Conservation (phyloP, 2,113 vertebrate species). For the Erythrolamprus reginae region DNA sequence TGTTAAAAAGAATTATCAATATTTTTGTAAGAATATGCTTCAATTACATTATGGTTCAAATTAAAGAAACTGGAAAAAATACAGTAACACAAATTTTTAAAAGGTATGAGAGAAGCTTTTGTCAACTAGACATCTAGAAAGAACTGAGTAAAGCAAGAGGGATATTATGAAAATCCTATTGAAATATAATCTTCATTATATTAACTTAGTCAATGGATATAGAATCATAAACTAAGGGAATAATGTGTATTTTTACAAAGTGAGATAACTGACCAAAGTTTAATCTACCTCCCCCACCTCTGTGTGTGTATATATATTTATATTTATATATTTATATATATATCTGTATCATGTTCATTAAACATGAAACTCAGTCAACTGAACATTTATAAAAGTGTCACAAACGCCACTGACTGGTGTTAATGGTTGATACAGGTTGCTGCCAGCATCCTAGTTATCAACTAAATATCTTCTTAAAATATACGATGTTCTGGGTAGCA, state of each 20-base stretch:
- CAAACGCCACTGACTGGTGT: no score
- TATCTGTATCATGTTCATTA: no score
- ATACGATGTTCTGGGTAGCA: no score
- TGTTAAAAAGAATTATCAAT: slow-evolving; percentile 47
- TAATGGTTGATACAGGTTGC: no score
- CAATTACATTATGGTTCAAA: slow-evolving; percentile 15
- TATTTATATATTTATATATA: no score
- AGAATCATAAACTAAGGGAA: slow-evolving; percentile 9
- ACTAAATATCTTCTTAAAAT: no score
- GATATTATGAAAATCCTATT: slow-evolving; percentile 23
- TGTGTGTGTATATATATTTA: no score
- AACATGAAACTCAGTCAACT: no score
- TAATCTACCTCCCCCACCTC: no score
- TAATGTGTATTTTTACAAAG: neutral
- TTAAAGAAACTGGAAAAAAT: neutral
- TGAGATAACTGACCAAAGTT: neutral
- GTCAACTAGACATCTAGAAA: neutral
- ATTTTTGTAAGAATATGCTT: slow-evolving; percentile 36
- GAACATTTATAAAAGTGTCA: no score
- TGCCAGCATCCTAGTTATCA: no score
- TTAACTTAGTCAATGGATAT: neutral
- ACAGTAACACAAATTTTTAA: slow-evolving; percentile 10
- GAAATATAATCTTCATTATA: neutral
- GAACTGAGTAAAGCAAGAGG: slow-evolving; percentile 8
- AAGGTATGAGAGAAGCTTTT: slow-evolving; percentile 26